Base-by-base conservation (phyloP, 2,113 vertebrate genomes). In the Hydrochoerus hydrochaeris region DNA sequence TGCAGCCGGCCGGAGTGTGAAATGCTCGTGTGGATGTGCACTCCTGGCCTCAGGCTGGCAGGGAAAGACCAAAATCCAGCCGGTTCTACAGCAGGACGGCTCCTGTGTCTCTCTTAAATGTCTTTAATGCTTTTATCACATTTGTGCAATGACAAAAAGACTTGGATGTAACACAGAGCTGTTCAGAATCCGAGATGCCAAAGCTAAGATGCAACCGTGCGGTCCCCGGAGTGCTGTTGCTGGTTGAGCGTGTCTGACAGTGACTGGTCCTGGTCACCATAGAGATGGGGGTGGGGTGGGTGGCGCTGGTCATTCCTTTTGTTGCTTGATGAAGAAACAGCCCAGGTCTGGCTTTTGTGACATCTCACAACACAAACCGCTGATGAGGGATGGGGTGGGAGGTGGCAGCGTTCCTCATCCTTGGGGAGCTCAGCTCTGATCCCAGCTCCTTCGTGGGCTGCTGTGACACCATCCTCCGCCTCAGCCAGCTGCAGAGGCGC, bases 191-290 rank as follows among this genome's bases (percentile, higher is more conserved):
- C 46, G 84, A 88, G 88, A 93, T 60, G n/a, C 49, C 38, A 69
- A 73, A 75, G 86, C 92, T 69, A 58, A 84, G 41, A 58, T 1
- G 44, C 86, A 93, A 94, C 57, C 52, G 52, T 52, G 13, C 2
- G 30, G 80, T 57, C 73, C 44, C 86, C 10, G 26, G 69, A 67
- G 73, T 14, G 32, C 10, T 52, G 26, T 24, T 5, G 73, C 84
- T 69, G 49, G 49, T 46, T 89, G 89, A 44, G 62, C 73, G 28
- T 11, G 26, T 85, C 62, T 94, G 96, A 95, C 95, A 89, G 91
- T 96, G 95, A 93, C 93, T 38, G 5, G 82, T 57, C 32, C 78
- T 71, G 17, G 65, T 95, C 95, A 93, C 96, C 92, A 95, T 88
- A 95, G 96, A 69, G 89, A 97, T 12, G 54, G 44, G 63, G 24